phyloP scores from a whole-genome alignment of 2,113 vertebrate species.

The Ariopsis seemanni region DNA sequence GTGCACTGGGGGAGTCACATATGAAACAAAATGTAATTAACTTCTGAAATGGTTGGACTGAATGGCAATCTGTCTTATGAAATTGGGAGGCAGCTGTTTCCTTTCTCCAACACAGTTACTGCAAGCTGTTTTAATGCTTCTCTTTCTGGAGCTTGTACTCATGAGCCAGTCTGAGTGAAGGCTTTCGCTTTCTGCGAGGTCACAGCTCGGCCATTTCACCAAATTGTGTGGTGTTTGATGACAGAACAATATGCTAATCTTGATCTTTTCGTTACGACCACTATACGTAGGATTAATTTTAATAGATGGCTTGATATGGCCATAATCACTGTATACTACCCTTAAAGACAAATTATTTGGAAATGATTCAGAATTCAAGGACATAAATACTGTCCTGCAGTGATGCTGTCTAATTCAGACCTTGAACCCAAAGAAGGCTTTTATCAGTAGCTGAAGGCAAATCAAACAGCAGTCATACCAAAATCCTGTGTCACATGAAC shows the following conservation, averaged over 20 bases:
- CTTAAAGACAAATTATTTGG: not conserved
- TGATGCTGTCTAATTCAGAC: not conserved
- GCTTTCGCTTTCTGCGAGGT: not conserved
- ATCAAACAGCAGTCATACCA: not conserved
- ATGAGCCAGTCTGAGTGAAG: slow-evolving; percentile 7
- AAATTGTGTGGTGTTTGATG: not conserved
- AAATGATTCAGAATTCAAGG: not conserved
- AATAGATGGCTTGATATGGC: not conserved
- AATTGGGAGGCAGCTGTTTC: slow-evolving; percentile 55
- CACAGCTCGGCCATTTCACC: not conserved
- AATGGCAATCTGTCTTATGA: slow-evolving; percentile 55
- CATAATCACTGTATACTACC: not conserved
- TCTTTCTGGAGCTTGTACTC: slow-evolving; percentile 35
- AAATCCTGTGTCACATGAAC: not conserved
- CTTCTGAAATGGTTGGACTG: slow-evolving; percentile 52
- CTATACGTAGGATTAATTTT: not conserved
- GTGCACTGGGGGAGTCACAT: slow-evolving; percentile 51
- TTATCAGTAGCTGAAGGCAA: not conserved
- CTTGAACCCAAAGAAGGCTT: not conserved
- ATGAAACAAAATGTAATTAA: slow-evolving; percentile 58
- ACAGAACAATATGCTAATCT: not conserved
- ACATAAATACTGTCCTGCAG: not conserved
- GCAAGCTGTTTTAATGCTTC: slow-evolving; percentile 34
- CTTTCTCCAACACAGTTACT: slow-evolving; percentile 35
- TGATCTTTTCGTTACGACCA: not conserved